phyloP scores from a whole-genome alignment of 2,888 invertebrate genomes.

The Hedychridium roseum region DNA sequence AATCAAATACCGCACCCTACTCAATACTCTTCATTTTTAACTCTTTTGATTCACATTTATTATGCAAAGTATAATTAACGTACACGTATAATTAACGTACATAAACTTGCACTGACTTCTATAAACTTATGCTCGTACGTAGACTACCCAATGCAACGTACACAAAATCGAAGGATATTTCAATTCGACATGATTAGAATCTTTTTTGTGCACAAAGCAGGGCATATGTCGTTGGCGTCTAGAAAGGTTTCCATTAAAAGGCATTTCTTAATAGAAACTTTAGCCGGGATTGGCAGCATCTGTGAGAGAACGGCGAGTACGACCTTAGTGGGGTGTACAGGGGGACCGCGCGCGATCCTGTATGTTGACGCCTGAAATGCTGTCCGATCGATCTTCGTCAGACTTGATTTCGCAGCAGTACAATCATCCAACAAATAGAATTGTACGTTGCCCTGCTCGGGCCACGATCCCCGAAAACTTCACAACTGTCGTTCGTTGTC shows the following conservation, averaged over 20 bases:
- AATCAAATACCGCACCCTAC: too few species aligned
- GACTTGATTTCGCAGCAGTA: conserved; percentile 64
- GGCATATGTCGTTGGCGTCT: too few species aligned
- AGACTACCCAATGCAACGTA: too few species aligned
- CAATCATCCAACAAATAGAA: conserved; percentile 64
- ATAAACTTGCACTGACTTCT: too few species aligned
- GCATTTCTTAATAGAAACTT: conserved; percentile 61
- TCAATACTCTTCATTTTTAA: too few species aligned
- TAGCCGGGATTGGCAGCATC: conserved; percentile 59
- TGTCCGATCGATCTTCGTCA: conserved; percentile 64
- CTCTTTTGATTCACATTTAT: too few species aligned
- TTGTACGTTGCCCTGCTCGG: conserved; percentile 55
- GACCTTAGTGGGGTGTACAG: conserved; percentile 36
- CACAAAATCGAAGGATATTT: too few species aligned
- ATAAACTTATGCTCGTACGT: too few species aligned
- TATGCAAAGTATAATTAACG: too few species aligned
- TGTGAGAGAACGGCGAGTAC: conserved; percentile 42
- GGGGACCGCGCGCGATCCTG: conserved; percentile 45
- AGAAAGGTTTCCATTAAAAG: conserved; percentile 45
- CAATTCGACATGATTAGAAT: too few species aligned
- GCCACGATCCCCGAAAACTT: conserved; percentile 47
- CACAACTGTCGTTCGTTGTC: conserved; percentile 59
- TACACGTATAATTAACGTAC: too few species aligned
- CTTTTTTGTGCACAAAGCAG: too few species aligned
- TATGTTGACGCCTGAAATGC: conserved; percentile 61